Base-by-base conservation (phyloP, 2,797 vertebrate species). In the Coluber constrictor region DNA sequence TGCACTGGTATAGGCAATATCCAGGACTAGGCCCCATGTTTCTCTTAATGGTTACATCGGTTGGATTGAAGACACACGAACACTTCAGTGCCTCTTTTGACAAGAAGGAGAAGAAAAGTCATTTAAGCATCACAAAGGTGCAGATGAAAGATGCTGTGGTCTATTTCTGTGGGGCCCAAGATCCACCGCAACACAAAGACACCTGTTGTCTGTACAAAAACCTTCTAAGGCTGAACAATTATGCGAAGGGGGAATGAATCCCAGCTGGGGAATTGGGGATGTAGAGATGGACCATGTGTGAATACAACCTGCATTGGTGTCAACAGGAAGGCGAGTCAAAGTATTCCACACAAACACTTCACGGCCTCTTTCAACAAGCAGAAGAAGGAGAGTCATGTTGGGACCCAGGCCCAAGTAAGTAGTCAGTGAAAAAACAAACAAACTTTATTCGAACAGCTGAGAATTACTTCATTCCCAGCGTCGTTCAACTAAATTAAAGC, bases 121-220 rank as follows among this genome's bases (percentile, higher is more conserved):
- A 79, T 7, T 90, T 96, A 88, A 23, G 57, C 25, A 59, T 96
- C 59, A 60, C 56, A 23, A 86, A 47, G 10, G 66, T 94, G 29
- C 6, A 79, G 1, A 23, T 29, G 4, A 43, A 6, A 18, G 93
- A 97, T 79, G 92, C 95, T 9, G 96, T 93, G 6, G 91, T 27
- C 66, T 95, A 95, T 29, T 93, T 93, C 86, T 96, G 96, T 61
- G 94, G 88, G n/a, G 59, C 43, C 51, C 91, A 88, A 15, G 29
- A n/a, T 32, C 7, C 96, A 95, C 95, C 93, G 56, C 94, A 89
- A 90, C 87, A n/a, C 55, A 55, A 86, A n/a, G 8, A 3, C 83
- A 66, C n/a, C 51, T 54, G 61, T 10, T 16, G 12, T 16, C 60
- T 91, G 59, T 47, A 57, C 93, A 60, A 56, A 92, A 94, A 95